Evolutionary conservation across 2,113 vertebrate genomes (phyloP).

Genomic region (Aleadryas rufinucha): DNA sequence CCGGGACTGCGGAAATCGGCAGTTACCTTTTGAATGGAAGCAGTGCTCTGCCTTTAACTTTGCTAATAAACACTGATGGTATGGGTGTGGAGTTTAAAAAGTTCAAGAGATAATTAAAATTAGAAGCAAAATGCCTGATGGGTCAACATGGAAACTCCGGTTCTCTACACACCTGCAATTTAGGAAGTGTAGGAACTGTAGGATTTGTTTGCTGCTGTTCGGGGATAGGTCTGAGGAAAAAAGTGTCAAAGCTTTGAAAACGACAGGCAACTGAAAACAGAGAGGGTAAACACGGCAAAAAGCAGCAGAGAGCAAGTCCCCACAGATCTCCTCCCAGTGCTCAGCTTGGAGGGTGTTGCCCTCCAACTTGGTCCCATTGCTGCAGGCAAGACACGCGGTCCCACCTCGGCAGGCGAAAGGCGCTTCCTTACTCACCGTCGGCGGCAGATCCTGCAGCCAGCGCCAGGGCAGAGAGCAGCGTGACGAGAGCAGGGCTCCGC

Average conservation of each 20-base stretch:
- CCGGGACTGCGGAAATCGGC: neutral
- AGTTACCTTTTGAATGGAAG: neutral
- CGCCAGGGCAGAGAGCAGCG: conserved; percentile 41
- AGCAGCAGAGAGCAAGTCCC: conserved; percentile 30
- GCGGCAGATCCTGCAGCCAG: neutral
- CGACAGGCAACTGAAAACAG: neutral
- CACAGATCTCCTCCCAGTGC: neutral
- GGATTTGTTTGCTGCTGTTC: neutral
- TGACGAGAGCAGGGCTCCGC: neutral
- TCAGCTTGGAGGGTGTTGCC: conserved; percentile 37
- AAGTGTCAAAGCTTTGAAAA: neutral
- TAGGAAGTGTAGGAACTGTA: neutral
- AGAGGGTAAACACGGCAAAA: neutral
- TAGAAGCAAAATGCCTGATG: neutral
- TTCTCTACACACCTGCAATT: neutral
- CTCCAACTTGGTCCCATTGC: conserved; percentile 13
- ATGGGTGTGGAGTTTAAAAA: neutral
- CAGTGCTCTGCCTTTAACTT: conserved; percentile 1
- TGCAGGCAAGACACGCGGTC: neutral
- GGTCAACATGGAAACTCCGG: neutral
- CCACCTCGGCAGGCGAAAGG: neutral
- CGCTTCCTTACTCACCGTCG: conserved; percentile 69
- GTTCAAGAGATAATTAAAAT: neutral
- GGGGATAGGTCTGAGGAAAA: neutral
- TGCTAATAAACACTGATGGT: neutral